Evolutionary conservation across 2,888 invertebrate genomes (phyloP), one percentile per base, ranked within the genome.

Genomic region (Erynnis tages): DNA sequence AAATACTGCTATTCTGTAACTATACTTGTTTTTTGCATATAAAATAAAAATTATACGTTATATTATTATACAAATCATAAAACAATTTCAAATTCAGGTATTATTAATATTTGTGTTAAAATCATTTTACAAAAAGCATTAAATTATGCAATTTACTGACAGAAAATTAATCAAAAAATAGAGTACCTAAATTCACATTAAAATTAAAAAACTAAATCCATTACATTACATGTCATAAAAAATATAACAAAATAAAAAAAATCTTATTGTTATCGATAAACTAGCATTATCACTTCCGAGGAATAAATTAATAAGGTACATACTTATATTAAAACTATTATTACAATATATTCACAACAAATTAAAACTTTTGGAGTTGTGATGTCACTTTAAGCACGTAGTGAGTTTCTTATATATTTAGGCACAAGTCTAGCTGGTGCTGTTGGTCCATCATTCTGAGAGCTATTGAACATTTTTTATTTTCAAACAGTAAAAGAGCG

Each of bases 171-270:
- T 41, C 40, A 44, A 58, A 55, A 49, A 50, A 45, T 49, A 60
- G 41, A n/a, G n/a, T n/a, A n/a, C 60, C 60, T 10, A 32, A 16
- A 6, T 17, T 13, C n/a, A 35, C 16, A 35, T 46, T 58, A 55
- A 60, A 58, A 59, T 62, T 61, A 65, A 61, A 65, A 61, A 61
- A 62, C 59, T 53, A 54, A 56, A 55, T 48, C 47, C 46, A 44
- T 53, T 54, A 58, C 50, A 35, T 53, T 52, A 60, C 54, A 38
- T 48, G 40, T 3, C 19, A 46, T 30, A 59, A 53, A 47, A 47
- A 50, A 55, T 27, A 41, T 37, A 38, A 40, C 43, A 55, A 55
- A 32, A 46, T 52, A 55, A 52, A 47, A 41, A 38, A 41, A 40
- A 37, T 47, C 46, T 53, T 53, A 53, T 32, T 10, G 25, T 53